Percentiles rank a stretch among this genome's conserved stretches.
phyloP scores from a whole-genome alignment of 2,797 vertebrate species.

The Danio kyathit region DNA sequence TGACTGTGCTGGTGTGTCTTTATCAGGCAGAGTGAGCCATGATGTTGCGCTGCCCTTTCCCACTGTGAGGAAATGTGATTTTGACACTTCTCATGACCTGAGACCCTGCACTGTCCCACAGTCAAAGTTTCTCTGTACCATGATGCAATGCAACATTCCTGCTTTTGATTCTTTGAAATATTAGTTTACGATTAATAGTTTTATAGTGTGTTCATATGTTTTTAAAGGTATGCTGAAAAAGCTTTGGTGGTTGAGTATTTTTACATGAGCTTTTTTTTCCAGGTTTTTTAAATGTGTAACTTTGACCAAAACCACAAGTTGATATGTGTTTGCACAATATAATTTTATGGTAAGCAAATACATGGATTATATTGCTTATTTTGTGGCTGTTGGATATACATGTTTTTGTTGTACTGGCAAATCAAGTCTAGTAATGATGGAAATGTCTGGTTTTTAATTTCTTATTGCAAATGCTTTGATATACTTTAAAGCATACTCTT shows the following conservation, averaged over 20 bases:
- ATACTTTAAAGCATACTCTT: slow-evolving; percentile 43
- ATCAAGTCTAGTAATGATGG: not conserved
- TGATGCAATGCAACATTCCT: slow-evolving; percentile 30
- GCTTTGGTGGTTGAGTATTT: not conserved
- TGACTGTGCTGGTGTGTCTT: slow-evolving; percentile 64
- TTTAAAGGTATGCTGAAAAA: not conserved
- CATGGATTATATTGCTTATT: slow-evolving; percentile 11
- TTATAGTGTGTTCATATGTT: not conserved
- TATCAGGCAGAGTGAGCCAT: slow-evolving; percentile 68
- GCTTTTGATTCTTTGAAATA: not conserved
- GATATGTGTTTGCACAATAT: slow-evolving; percentile 12
- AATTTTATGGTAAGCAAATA: slow-evolving; percentile 20
- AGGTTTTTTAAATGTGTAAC: not conserved
- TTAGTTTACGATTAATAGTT: not conserved
- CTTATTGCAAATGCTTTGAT: not conserved
- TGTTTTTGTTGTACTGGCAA: slow-evolving; percentile 16
- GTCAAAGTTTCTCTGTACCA: slow-evolving; percentile 72
- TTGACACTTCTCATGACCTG: slow-evolving; percentile 92
- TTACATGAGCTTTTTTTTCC: not conserved
- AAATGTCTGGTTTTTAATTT: slow-evolving; percentile 14
- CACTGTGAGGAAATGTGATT: slow-evolving; percentile 85
- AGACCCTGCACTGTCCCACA: slow-evolving; percentile 79
- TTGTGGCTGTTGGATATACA: slow-evolving; percentile 11
- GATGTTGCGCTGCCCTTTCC: slow-evolving; percentile 81
- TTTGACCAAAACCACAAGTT: slow-evolving; percentile 24